Conservation (phyloP, 1,140 invertebrate genomes). For the Meloidogyne floridensis region DNA sequence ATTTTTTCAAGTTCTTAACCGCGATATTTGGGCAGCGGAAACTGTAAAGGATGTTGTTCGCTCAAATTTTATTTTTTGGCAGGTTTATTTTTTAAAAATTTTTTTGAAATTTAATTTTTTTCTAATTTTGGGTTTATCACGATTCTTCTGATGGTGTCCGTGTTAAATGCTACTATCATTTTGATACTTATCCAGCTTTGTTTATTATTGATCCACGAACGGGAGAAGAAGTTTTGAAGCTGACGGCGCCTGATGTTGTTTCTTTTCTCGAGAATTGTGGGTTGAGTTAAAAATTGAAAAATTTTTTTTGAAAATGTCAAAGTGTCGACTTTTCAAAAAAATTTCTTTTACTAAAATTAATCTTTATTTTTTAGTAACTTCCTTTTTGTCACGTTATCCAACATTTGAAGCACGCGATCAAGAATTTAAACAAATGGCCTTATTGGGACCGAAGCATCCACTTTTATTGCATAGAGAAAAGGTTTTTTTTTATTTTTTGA, state of each 20-base stretch:
- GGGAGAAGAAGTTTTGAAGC: constrained; percentile 67
- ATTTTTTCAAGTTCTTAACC: constrained; percentile 71
- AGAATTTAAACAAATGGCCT: neutral
- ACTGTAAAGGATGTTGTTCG: constrained; percentile 74
- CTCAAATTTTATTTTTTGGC: constrained; percentile 79
- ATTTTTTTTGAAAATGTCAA: neutral
- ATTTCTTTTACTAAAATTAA: neutral
- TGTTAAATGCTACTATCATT: constrained; percentile 76
- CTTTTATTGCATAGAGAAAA: neutral
- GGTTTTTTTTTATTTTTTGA: neutral
- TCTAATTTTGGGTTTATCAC: constrained; percentile 71
- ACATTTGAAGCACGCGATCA: constrained; percentile 53
- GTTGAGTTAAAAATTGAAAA: constrained; percentile 11
- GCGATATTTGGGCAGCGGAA: constrained; percentile 77
- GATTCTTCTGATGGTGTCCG: constrained; percentile 75
- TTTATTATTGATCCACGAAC: constrained; percentile 78
- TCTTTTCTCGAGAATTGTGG: constrained; percentile 69
- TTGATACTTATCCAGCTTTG: constrained; percentile 75
- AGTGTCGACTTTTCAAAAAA: neutral
- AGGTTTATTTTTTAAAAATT: constrained; percentile 68
- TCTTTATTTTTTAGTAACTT: constrained; percentile 48
- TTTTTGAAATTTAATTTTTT: neutral
- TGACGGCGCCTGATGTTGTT: constrained; percentile 68
- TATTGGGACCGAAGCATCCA: neutral
- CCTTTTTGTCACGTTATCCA: constrained; percentile 55